Base-by-base conservation (phyloP, 2,113 vertebrate genomes). In the Syrmaticus mikado region DNA sequence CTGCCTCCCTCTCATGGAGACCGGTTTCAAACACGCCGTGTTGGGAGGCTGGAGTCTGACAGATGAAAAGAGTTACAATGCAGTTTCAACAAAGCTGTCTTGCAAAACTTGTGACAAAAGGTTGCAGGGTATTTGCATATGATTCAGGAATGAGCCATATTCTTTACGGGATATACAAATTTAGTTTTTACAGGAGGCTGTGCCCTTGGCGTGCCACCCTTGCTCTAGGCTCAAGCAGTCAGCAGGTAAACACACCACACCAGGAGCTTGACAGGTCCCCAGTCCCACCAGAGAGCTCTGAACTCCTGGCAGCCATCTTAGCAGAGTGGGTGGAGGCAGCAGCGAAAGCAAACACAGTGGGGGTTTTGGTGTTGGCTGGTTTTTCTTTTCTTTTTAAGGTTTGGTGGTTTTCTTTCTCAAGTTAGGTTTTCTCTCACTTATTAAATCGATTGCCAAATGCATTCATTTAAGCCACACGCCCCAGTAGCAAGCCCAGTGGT, bases 141-240 rank as follows among this genome's bases (percentile, higher is more conserved):
- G 97, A 98, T 97, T 98, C 97, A 98, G 90, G 95, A 91, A 89
- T 97, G 94, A 98, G 97, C 95, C 93, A 93, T 95, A 92, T 94
- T 97, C 95, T 97, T 98, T 97, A 97, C 91, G 68, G 97, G 97
- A 98, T 97, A 97, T 96, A 97, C 97, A 98, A 98, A 97, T 97
- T 95, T 79, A 85, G 85, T 94, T 92, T 94, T 97, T 96, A 97
- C 89, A 94, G 97, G 71, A 97, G 95, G 89, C 94, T 50, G 92
- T 96, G 90, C 86, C 94, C 91, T 90, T 87, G 70, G 78, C 5
- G 17, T 85, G 97, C 96, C 97, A 96, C 96, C 97, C 97, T 97
- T 58, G 94, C 97, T 97, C 38, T 91, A 97, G 97, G 97, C 97
- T 95, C 80, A 65, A 92, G 95, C 79, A 97, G 95, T 78, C 89